A percentile compares a stretch with the other conserved stretches of the same genome.
Conservation (phyloP, 2,113 vertebrate species). For the Columba livia region DNA sequence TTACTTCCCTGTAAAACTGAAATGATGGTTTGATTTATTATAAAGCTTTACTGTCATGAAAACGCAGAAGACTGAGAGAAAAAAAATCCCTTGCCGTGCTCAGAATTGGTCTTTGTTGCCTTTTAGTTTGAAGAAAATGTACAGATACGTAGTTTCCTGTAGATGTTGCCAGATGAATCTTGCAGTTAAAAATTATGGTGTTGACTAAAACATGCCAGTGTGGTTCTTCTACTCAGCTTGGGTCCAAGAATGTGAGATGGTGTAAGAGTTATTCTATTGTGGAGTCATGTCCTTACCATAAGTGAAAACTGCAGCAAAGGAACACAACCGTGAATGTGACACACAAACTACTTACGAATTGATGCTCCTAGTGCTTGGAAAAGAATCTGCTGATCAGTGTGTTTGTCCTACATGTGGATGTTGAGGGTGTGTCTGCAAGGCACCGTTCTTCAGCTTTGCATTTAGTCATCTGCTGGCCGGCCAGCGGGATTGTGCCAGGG, state of each 20-base stretch:
- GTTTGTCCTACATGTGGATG: neutral
- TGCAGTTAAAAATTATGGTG: neutral
- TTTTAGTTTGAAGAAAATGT: neutral
- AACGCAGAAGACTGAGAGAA: neutral
- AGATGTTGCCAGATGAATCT: neutral
- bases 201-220: neutral
- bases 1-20: neutral
- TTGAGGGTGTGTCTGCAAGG: neutral
- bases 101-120: neutral
- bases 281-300: neutral
- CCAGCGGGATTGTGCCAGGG: fast-evolving
- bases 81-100: neutral
- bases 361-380: neutral
- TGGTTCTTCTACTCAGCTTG: neutral
- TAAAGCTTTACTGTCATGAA: neutral
- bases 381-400: neutral
- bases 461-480: neutral
- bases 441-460: neutral
- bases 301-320: neutral
- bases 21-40: neutral
- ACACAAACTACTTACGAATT: neutral
- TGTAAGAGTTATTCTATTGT: neutral
- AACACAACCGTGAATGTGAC: neutral
- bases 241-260: neutral
- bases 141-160: neutral